A percentile compares a stretch with the other conserved stretches of the same genome.
These are phyloP conservation scores for Akabosia matsudoensis DNA, from an alignment of 1,140 invertebrate genomes.

Conservation along the genomic window DNA sequence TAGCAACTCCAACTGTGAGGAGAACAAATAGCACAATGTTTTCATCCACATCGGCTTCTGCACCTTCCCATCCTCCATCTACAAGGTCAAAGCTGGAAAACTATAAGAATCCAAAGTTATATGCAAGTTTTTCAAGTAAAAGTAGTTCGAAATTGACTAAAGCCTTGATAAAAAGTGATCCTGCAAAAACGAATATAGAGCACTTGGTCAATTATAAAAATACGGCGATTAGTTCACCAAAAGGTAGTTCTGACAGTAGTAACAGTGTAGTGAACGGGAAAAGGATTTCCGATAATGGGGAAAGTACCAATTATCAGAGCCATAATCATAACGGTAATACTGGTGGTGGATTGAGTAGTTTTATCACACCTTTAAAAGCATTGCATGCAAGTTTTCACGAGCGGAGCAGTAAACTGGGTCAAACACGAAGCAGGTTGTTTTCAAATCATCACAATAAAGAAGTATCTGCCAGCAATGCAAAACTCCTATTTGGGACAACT, in stretches of 20 bases:
- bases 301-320: not conserved
- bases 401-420: constrained; percentile 23
- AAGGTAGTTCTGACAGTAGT: not conserved
- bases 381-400: constrained; percentile 39
- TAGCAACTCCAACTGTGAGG: not conserved
- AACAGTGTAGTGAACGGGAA: not conserved
- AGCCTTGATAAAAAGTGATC: constrained; percentile 34
- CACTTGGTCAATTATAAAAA: constrained; percentile 38
- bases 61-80: not conserved
- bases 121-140: constrained; percentile 42
- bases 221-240: not conserved
- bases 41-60: not conserved
- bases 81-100: constrained; percentile 13
- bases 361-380: constrained; percentile 34
- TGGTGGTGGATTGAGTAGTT: constrained; percentile 18
- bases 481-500: constrained; percentile 13
- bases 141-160: constrained; percentile 34
- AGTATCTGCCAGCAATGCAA: constrained; percentile 1
- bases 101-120: constrained; percentile 32
- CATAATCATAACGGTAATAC: not conserved
- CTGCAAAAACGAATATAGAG: constrained; percentile 44
- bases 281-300: constrained; percentile 1
- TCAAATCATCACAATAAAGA: constrained; percentile 24
- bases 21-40: constrained; percentile 20
- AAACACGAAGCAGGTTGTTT: constrained; percentile 33